These are phyloP conservation scores for Baronia brevicornis DNA, from an alignment of 2,888 invertebrate species.

Conservation along the genomic window DNA sequence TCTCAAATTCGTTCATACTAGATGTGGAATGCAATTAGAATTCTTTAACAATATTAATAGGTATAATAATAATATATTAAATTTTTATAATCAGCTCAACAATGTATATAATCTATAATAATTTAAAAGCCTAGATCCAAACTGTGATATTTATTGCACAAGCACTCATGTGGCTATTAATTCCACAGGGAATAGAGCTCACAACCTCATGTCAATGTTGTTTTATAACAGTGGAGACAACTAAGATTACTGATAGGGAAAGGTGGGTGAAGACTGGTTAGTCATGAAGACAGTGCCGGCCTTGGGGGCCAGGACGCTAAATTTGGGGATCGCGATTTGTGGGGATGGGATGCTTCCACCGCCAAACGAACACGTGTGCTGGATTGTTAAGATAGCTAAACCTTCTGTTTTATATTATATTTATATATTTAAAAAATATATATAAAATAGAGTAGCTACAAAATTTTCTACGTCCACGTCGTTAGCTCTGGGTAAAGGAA, in stretches of 20 bases:
- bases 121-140: conserved; percentile 77
- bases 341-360: no score
- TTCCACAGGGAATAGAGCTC: conserved; percentile 74
- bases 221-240: conserved; percentile 55
- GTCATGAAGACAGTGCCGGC: no score
- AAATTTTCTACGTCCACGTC: no score
- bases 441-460: no score
- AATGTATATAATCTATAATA: conserved; percentile 79
- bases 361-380: no score
- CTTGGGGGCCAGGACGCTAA: no score
- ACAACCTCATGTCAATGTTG: conserved; percentile 69
- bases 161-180: conserved; percentile 75
- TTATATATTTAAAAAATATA: no score
- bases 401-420: no score
- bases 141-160: conserved; percentile 78
- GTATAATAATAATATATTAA: conserved; percentile 78
- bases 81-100: conserved; percentile 79
- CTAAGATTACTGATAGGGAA: conserved; percentile 29
- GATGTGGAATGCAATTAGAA: conserved; percentile 77
- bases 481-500: no score
- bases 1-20: conserved; percentile 75
- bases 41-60: conserved; percentile 77
- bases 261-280: conserved; percentile 56
- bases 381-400: no score
- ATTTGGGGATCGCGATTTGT: no score